These are phyloP conservation scores for Pyrrhosoma nymphula DNA, from an alignment of 2,888 invertebrate species.

Conservation along the genomic window DNA sequence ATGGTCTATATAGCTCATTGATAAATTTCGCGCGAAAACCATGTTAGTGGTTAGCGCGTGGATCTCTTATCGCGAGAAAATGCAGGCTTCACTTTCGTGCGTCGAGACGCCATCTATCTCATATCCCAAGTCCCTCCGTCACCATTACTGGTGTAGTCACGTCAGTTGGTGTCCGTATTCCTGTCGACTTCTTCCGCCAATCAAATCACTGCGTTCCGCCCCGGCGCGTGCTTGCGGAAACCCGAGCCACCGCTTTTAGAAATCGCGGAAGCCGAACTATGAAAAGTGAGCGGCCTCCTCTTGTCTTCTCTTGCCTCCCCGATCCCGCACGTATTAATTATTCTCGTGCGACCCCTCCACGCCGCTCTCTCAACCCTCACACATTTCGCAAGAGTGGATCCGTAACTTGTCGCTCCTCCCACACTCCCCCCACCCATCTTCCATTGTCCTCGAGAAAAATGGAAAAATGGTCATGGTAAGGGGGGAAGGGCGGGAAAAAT, in stretches of 20 bases:
- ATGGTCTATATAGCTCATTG: too few species aligned
- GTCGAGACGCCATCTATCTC: too few species aligned
- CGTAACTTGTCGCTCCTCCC: background rate
- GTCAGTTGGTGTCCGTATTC: background rate
- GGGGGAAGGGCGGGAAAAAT: conserved; percentile 36
- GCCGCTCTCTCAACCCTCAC: background rate
- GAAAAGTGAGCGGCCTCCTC: background rate
- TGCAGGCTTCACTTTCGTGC: too few species aligned
- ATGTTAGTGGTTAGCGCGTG: too few species aligned
- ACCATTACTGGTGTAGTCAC: too few species aligned
- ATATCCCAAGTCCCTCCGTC: too few species aligned
- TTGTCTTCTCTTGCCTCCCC: background rate
- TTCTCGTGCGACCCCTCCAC: conserved; percentile 57
- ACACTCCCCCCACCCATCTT: background rate
- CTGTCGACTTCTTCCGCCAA: background rate
- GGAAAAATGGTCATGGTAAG: background rate
- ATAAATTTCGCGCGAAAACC: too few species aligned
- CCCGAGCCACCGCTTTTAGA: background rate
- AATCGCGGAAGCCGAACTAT: conserved; percentile 17
- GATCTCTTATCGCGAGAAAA: too few species aligned
- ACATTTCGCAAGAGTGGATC: conserved; percentile 62
- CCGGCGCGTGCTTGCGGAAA: background rate
- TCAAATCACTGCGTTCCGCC: conserved; percentile 1
- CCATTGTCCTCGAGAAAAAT: conserved; percentile 39
- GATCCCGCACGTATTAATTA: conserved; percentile 40